Percentiles rank a stretch among this genome's conserved stretches.
Evolutionary conservation across 2,888 invertebrate species (phyloP).

Genomic region (Byasa hedistus): DNA sequence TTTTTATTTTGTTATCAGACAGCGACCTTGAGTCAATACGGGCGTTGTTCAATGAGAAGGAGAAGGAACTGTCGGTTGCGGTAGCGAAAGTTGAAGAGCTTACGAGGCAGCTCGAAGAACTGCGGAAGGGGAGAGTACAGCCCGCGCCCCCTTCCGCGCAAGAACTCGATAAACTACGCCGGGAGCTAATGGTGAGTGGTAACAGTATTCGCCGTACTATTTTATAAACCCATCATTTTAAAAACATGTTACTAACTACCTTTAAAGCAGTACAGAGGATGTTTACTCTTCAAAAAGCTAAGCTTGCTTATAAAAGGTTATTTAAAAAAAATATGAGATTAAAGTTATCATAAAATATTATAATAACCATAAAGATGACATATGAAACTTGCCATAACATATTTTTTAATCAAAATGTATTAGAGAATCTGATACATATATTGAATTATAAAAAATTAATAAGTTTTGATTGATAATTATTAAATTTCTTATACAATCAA

Average conservation of each 20-base stretch:
- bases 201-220: neutral
- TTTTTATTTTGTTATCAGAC: conserved; percentile 74
- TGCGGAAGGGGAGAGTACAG: conserved; percentile 84
- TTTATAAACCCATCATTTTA: neutral
- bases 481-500: conserved; percentile 22
- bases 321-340: too few species aligned
- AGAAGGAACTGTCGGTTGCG: conserved; percentile 97
- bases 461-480: conserved; percentile 6
- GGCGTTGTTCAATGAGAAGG: conserved; percentile 97
- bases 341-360: too few species aligned
- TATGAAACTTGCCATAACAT: too few species aligned
- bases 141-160: conserved; percentile 86
- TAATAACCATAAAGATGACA: too few species aligned
- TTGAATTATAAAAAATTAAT: neutral
- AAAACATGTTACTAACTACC: too few species aligned
- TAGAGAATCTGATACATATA: too few species aligned
- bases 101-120: conserved; percentile 95
- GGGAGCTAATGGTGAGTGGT: conserved; percentile 92
- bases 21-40: conserved; percentile 98
- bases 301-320: too few species aligned
- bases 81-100: conserved; percentile 98
- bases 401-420: too few species aligned
- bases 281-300: too few species aligned
- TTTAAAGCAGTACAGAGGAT: too few species aligned
- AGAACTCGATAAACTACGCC: conserved; percentile 94